Base-by-base conservation (phyloP, 1,140 invertebrate species). In the Rhizoglyphus robini region DNA sequence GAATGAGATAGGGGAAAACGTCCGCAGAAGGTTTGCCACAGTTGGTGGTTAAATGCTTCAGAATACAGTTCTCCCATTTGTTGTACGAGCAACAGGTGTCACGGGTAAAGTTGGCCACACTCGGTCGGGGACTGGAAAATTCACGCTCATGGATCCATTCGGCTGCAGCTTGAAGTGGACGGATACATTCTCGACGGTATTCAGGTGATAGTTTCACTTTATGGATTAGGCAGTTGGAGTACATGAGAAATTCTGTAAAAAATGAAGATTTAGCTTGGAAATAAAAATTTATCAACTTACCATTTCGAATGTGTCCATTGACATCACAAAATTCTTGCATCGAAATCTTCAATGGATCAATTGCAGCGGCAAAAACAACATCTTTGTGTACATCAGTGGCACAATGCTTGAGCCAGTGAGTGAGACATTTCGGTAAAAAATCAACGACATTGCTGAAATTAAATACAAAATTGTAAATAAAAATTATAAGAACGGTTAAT, bases 51-150 rank as follows among this genome's bases (percentile, higher is more conserved):
- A 60, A 46, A 13, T 29, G 15, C 1, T 20, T n/a, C 15, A 60
- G 15, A 29, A 60, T 34, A 32, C 58, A 60, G 29, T 60, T 15
- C 36, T 60, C 58, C 58, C 58, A 60, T 20, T 60, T 29, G 29
- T 60, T 29, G 27, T 32, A 60, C 29, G 58, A 18, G 27, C 58
- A 60, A 29, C 58, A 60, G 11, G 38, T 38, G n/a, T 34, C 29
- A 11, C 3, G 27, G 36, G 13, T 15, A 23, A 23, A 34, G 31
- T 60, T 27, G 3, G 58, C 36, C n/a, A 60, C 2, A 23, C 27
- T 60, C 3, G 38, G 15, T 2, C 1, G 2, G n/a, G 15, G 15
- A 34, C 18, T n/a, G 2, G 48, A 51, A 18, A 41, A 11, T 11
- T 8, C 8, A n/a, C 36, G 15, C 15, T 60, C 58, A 41, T 2